These are phyloP conservation scores for Poliocrania exsul DNA, from an alignment of 2,797 vertebrate genomes.

Conservation along the genomic window DNA sequence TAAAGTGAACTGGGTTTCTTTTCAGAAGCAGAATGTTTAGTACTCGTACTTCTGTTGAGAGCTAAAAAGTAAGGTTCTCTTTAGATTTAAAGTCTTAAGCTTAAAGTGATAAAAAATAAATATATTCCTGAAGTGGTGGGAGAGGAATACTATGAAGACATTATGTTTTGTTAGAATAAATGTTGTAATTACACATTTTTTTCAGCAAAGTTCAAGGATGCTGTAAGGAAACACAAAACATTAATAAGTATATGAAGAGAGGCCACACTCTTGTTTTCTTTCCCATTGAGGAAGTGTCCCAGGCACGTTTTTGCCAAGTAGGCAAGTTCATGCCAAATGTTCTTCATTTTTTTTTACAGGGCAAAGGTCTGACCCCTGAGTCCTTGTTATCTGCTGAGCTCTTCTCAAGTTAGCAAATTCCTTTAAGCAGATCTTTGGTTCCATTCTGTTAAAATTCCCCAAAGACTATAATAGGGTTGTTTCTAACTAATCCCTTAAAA, in stretches of 20 bases:
- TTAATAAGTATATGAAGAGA: not conserved
- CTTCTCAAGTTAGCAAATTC: slow-evolving; percentile 25
- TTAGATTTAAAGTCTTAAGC: not conserved
- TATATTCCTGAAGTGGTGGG: not conserved
- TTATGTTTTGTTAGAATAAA: not conserved
- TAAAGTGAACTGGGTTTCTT: not conserved
- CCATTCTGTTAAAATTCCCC: not conserved
- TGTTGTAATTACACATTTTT: not conserved
- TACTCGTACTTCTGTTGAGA: not conserved
- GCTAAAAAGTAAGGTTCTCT: not conserved
- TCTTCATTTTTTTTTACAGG: not conserved
- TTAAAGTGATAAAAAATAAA: not conserved
- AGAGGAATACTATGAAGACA: not conserved
- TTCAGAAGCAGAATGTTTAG: not conserved
- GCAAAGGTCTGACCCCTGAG: slow-evolving; percentile 8
- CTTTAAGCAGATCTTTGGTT: slow-evolving; percentile 25
- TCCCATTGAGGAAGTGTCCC: not conserved
- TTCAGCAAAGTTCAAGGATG: not conserved
- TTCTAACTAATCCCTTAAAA: slow-evolving; percentile 18
- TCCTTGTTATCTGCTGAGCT: slow-evolving; percentile 27
- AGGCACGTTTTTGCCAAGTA: not conserved
- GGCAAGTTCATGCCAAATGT: not conserved
- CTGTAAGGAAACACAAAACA: not conserved
- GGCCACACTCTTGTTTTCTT: not conserved
- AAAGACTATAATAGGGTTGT: not conserved